These are phyloP conservation scores for Andinoacara biseriatus DNA, from an alignment of 2,113 vertebrate species.

Conservation along the genomic window DNA sequence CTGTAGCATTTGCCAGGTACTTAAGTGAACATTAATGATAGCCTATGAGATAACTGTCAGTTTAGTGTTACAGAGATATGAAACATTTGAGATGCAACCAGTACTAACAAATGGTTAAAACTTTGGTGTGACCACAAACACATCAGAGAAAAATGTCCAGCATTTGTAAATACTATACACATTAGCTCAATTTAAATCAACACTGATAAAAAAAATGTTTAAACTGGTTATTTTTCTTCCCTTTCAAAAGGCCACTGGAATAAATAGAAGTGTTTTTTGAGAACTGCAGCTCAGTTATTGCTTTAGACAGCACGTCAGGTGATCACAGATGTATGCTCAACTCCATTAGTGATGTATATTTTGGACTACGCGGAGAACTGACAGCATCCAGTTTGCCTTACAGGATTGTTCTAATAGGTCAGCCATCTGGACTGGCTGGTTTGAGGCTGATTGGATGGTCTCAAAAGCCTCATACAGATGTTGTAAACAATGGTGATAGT, in stretches of 20 bases:
- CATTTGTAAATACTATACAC: conserved; percentile 70
- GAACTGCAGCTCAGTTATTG: conserved; percentile 21
- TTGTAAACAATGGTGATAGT: conserved; percentile 34
- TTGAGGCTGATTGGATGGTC: conserved; percentile 14
- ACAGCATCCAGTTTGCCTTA: conserved; percentile 30
- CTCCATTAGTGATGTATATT: conserved; percentile 14
- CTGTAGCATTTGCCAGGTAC: conserved; percentile 26
- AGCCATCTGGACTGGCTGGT: conserved; percentile 49
- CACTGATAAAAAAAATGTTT: conserved; percentile 33
- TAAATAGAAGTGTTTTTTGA: conserved; percentile 59
- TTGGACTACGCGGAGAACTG: conserved; percentile 28
- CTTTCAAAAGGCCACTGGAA: conserved; percentile 59
- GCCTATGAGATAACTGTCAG: conserved; percentile 1
- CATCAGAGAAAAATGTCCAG: conserved; percentile 73
- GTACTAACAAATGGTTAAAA: conserved; percentile 19
- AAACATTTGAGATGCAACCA: conserved; percentile 27
- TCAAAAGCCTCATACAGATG: conserved; percentile 32
- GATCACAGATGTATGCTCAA: conserved; percentile 26
- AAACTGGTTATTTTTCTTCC: conserved; percentile 24
- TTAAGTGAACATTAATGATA: background rate
- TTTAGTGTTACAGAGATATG: background rate
- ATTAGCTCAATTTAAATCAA: conserved; percentile 36
- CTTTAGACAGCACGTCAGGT: background rate
- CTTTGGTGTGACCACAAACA: conserved; percentile 72
- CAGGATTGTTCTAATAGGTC: conserved; percentile 26